Evolutionary conservation across 1,140 invertebrate genomes (phyloP).

Genomic region (Dendroctonus valens): DNA sequence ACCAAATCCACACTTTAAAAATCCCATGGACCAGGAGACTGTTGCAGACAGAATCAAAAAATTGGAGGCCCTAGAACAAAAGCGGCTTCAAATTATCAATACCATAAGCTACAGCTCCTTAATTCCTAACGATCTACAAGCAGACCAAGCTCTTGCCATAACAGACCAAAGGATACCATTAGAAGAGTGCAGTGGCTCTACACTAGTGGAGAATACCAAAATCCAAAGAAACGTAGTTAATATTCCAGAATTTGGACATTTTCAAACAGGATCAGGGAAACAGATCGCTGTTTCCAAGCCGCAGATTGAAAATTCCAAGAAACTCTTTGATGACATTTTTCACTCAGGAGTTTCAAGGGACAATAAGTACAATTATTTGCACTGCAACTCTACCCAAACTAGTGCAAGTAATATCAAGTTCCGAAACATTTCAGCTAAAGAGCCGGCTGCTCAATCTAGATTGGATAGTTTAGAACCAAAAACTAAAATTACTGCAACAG

Average conservation of each 20-base stretch:
- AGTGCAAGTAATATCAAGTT: slow-evolving; percentile 7
- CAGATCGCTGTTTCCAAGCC: slow-evolving; percentile 46
- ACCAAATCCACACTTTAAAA: too few relatives aligned
- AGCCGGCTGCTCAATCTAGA: neutral
- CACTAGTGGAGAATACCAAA: slow-evolving; percentile 3
- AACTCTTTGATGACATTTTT: slow-evolving; percentile 35
- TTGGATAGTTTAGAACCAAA: slow-evolving; percentile 6
- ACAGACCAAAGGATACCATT: too few relatives aligned
- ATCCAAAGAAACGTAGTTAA: neutral
- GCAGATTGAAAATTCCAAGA: slow-evolving; percentile 45
- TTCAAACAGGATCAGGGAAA: slow-evolving; percentile 45
- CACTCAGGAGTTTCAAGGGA: slow-evolving; percentile 7
- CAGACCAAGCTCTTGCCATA: too few relatives aligned
- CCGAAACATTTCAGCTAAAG: slow-evolving; percentile 4
- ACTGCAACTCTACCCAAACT: slow-evolving; percentile 1
- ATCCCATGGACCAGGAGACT: neutral
- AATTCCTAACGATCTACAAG: slow-evolving; percentile 2
- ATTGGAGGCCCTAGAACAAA: slow-evolving; percentile 30
- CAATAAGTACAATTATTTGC: slow-evolving; percentile 31
- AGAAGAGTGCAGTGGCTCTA: neutral
- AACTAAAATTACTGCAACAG: too few relatives aligned
- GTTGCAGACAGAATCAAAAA: slow-evolving; percentile 24
- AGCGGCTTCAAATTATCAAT: slow-evolving; percentile 23
- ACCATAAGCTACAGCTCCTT: slow-evolving; percentile 5
- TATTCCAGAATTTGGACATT: slow-evolving; percentile 8